These are phyloP conservation scores for Datnioides undecimradiatus DNA, from an alignment of 2,113 vertebrate genomes.

Conservation along the genomic window DNA sequence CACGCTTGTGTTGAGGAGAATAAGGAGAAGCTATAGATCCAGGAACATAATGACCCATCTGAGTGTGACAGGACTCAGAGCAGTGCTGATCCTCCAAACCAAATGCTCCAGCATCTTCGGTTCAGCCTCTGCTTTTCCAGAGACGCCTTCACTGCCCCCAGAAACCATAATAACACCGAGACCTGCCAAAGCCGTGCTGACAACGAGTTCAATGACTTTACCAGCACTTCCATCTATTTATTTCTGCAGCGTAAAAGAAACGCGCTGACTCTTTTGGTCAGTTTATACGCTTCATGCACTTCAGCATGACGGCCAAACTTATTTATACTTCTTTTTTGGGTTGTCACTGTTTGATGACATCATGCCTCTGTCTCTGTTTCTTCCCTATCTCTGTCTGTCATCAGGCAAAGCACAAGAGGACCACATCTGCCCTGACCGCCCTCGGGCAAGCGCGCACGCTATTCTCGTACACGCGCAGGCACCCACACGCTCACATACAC, in stretches of 20 bases:
- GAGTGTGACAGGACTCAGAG: too few species aligned
- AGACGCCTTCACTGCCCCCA: constrained; percentile 15
- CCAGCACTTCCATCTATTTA: constrained; percentile 32
- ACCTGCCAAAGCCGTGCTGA: constrained; percentile 33
- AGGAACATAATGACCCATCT: too few species aligned
- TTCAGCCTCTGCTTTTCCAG: constrained; percentile 2
- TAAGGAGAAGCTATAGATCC: too few species aligned
- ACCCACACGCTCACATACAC: constrained; percentile 27
- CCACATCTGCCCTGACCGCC: constrained; percentile 55
- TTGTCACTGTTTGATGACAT: constrained; percentile 62
- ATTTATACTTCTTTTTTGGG: constrained; percentile 29
- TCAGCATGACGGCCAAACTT: neutral
- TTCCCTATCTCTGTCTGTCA: constrained; percentile 72
- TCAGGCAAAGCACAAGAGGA: constrained; percentile 52
- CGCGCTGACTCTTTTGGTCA: constrained; percentile 31
- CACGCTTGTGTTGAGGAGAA: too few species aligned
- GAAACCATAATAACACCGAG: constrained; percentile 32
- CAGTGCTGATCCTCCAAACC: neutral
- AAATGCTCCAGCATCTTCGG: constrained; percentile 2
- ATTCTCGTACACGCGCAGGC: neutral
- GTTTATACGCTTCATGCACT: constrained; percentile 15
- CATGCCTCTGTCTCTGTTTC: constrained; percentile 52
- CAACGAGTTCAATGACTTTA: constrained; percentile 7
- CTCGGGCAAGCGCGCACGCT: constrained; percentile 28
- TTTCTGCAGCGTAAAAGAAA: constrained; percentile 29